A percentile compares a stretch with the other conserved stretches of the same genome.
Conservation (phyloP, 2,797 vertebrate species). For the Intellagama lesueurii region DNA sequence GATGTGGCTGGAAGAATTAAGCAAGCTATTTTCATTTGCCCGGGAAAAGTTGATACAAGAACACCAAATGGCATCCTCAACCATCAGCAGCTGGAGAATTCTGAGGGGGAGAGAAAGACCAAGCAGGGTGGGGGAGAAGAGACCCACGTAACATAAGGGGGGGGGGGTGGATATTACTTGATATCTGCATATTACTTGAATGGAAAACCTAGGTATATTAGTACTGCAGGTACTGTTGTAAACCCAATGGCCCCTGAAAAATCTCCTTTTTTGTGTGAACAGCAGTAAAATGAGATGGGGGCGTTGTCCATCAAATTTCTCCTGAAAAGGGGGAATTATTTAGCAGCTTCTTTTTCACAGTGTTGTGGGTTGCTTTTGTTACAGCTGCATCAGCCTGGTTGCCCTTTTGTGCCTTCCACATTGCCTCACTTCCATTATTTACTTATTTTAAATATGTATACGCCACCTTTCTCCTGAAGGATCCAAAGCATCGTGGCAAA, state of each 20-base stretch:
- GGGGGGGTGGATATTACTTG: too few relatives aligned
- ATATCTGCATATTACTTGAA: not conserved
- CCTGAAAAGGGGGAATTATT: not conserved
- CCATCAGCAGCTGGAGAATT: conserved; percentile 5
- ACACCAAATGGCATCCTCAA: not conserved
- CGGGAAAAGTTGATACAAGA: not conserved
- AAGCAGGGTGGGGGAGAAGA: not conserved
- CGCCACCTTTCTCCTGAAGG: too few relatives aligned
- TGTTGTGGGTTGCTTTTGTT: not conserved
- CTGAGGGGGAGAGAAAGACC: not conserved
- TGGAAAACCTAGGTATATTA: not conserved
- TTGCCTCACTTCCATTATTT: not conserved
- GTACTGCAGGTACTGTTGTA: not conserved
- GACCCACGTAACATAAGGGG: not conserved
- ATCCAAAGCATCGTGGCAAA: not conserved
- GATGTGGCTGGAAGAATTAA: conserved; percentile 5
- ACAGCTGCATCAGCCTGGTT: not conserved
- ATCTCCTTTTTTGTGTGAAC: not conserved
- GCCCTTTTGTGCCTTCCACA: not conserved
- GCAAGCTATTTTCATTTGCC: not conserved
- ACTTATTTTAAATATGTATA: too few relatives aligned
- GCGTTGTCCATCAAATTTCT: not conserved
- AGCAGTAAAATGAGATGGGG: not conserved
- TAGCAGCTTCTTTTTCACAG: not conserved
- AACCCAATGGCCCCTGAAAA: not conserved